Evolutionary conservation across 2,113 vertebrate genomes (phyloP), one percentile per base, ranked within the genome.

Genomic region (Eupsittula cactorum): DNA sequence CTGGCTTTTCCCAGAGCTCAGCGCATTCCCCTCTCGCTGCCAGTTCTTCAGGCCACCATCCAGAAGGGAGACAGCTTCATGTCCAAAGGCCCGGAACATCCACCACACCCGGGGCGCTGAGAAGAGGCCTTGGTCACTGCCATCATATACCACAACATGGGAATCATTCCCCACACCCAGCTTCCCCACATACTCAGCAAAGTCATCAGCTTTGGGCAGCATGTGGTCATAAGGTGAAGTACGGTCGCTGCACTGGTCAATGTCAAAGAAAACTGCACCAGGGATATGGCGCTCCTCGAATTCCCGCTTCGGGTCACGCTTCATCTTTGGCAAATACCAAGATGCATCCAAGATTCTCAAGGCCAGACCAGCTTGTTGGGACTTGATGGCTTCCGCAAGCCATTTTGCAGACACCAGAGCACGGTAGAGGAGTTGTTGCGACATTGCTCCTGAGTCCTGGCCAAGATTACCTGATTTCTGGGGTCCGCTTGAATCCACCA

Each of bases 21-120:
- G 82, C 0, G 97, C 97, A 27, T 98, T 86, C 6, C 98, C 98
- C 39, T 98, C 98, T 31, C 82, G 93, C 70, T 97, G 84, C 99
- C 99, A 99, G 90, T 98, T 98, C 96, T 98, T 98, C 86, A 99
- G 82, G 15, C 99, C 99, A 0, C 99, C 99, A 83, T 99, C 98
- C 65, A 99, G 97, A 74, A 99, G 97, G 4, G 99, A 99, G 76
- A 99, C 99, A 0, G 91, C 50, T 20, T 74, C 84, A 47, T 99
- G 99, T 12, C 99, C 99, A 11, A 99, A 99, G 70, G 97, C 96
- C 8, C 98, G 98, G 95, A 99, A 99, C 99, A 99, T 99, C 99
- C 99, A 99, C 99, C 99, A 99, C 20, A 99, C 98, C 2, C 99
- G 98, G 1, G 99, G 99, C 0, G 99, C 99, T 9, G 98, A 96